These are phyloP conservation scores for Mesocricetus auratus DNA, from an alignment of 2,113 vertebrate genomes.

Conservation along the genomic window DNA sequence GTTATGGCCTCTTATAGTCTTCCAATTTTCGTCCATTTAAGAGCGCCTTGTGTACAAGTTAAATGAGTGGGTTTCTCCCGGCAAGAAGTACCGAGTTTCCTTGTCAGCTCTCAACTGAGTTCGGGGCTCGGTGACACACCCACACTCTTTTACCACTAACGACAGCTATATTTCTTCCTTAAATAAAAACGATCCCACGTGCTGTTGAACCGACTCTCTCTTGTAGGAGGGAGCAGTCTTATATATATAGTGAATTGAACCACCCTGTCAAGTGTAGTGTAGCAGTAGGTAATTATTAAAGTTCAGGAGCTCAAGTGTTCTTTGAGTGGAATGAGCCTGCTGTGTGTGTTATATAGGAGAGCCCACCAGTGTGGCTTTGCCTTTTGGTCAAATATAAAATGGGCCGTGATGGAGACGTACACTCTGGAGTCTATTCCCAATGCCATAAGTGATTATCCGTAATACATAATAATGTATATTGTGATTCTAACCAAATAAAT, in stretches of 20 bases:
- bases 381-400: not conserved
- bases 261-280: no score
- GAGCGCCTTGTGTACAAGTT: not conserved
- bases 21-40: not conserved
- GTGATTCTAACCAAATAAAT: conserved; percentile 57
- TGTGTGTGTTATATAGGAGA: not conserved
- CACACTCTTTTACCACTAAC: conserved; percentile 82
- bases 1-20: not conserved
- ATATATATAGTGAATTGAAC: no score
- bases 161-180: conserved; percentile 65
- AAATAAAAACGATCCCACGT: not conserved
- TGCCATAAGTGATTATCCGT: not conserved
- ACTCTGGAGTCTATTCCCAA: not conserved
- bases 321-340: not conserved
- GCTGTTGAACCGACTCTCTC: not conserved
- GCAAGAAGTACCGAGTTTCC: conserved; percentile 85
- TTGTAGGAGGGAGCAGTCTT: no score
- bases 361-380: not conserved
- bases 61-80: conserved; percentile 83
- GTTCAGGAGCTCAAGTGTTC: not conserved
- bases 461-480: not conserved
- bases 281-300: no score
- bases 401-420: not conserved
- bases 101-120: conserved; percentile 76
- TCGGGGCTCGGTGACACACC: conserved; percentile 82